Evolutionary conservation across 2,888 invertebrate species (phyloP), one percentile per base, ranked within the genome.

Genomic region (Leistus spinibarbis): DNA sequence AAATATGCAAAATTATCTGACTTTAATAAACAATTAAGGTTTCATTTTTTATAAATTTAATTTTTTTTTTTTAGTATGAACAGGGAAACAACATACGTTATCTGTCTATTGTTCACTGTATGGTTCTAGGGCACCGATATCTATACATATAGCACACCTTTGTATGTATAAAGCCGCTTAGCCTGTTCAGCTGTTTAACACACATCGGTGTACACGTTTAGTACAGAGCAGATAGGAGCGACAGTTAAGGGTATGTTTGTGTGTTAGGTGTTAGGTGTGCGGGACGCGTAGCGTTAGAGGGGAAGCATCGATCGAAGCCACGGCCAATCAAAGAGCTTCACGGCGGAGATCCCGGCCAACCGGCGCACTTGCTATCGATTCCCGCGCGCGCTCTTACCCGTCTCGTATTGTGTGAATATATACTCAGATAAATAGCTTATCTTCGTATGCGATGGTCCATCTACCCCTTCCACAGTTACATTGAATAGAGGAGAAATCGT

Each of bases 331-430:
- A 13, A 19, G 19, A 60, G 60, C 60, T 60, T 60, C 60, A 20
- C 60, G 5, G 40, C n/a, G 60, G 19, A 4, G 60, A 60, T 60
- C 60, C 60, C 60, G 60, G 60, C 60, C 60, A 60, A 60, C 60
- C 60, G 40, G 40, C 60, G 60, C 19, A 19, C 20, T 60, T 60
- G 60, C 20, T 60, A 60, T 60, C 20, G 60, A 60, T 60, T 40
- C 40, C 40, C 40, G 40, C 40, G 40, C 40, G 40, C 40, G 40
- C 40, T 40, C 40, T 40, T 60, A 60, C 60, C 22, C 60, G 60
- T 19, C 22, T 60, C 22, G 60, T 60, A 17, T 60, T 54, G 54
- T 17, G 54, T 16, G n/a, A n/a, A 2, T 40, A 60, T 60, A 60
- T 54, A 54, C 54, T 54, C 54, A 54, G 54, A 54, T 54, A 54